Evolutionary conservation across 2,797 vertebrate species (phyloP).

Genomic region (Percopsis omiscomaycus): DNA sequence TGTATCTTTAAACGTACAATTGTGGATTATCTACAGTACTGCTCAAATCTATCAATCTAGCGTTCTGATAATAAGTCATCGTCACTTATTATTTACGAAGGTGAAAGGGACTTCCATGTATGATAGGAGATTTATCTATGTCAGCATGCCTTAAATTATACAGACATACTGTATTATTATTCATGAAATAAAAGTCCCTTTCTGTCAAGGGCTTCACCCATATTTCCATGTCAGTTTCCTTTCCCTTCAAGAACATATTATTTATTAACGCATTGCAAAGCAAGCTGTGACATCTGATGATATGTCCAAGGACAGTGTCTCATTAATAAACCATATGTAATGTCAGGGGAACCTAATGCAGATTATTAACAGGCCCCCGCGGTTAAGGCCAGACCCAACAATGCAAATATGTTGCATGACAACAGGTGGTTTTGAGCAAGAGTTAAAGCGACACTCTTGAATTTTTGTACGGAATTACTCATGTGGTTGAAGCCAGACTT

Average conservation of each 20-base stretch:
- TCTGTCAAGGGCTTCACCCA: constrained; percentile 51
- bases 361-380: constrained; percentile 9
- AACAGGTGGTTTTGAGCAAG: not conserved
- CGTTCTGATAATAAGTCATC: not conserved
- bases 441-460: constrained; percentile 4
- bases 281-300: constrained; percentile 43
- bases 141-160: constrained; percentile 43
- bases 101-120: constrained; percentile 24
- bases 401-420: not conserved
- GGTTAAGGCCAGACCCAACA: constrained; percentile 1
- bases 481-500: too few relatives aligned
- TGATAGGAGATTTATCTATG: constrained; percentile 50
- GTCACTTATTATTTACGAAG: constrained; percentile 35
- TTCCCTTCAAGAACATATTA: constrained; percentile 39
- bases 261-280: constrained; percentile 45
- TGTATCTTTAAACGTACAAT: too few relatives aligned
- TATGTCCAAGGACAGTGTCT: constrained; percentile 58
- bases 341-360: constrained; percentile 29
- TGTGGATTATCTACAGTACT: too few relatives aligned
- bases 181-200: constrained; percentile 60
- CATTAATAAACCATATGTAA: constrained; percentile 53
- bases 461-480: too few relatives aligned
- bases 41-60: too few relatives aligned
- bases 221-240: constrained; percentile 50
- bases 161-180: constrained; percentile 54